Evolutionary conservation across 64 coral and sea anemone genomes (phyloP).

Genomic region (Montipora capricornis): DNA sequence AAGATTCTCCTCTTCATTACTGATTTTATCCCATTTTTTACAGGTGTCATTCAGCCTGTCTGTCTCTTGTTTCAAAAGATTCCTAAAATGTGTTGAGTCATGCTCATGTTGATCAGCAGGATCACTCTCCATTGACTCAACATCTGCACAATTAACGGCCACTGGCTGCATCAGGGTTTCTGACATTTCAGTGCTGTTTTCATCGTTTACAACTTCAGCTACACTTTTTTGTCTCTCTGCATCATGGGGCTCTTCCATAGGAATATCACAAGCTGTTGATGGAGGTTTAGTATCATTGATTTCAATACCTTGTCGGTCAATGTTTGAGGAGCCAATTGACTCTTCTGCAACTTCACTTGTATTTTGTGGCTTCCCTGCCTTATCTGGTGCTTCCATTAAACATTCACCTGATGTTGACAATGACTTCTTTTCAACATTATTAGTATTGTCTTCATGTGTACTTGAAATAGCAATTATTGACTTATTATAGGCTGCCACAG

Average conservation of each 20-base stretch:
- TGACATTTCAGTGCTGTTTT: not conserved
- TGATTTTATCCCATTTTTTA: constrained; percentile 72
- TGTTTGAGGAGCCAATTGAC: not conserved
- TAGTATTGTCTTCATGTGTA: not conserved
- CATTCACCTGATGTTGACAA: not conserved
- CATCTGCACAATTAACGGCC: not conserved
- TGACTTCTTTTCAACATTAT: not conserved
- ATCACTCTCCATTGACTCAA: not conserved
- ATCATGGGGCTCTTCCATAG: not conserved
- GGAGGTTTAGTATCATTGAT: too few species aligned
- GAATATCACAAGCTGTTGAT: not conserved
- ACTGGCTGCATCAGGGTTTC: not conserved
- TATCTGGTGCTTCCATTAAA: not conserved
- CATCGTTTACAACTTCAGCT: not conserved
- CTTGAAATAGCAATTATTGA: not conserved
- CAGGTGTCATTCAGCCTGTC: constrained; percentile 75
- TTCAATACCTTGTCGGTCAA: too few species aligned
- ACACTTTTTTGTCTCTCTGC: not conserved
- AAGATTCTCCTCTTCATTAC: constrained; percentile 36
- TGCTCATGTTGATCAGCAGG: not conserved
- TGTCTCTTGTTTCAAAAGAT: constrained; percentile 77
- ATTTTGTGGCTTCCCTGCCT: not conserved
- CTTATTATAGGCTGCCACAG: constrained; percentile 21
- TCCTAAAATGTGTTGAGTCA: constrained; percentile 73
- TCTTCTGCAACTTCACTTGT: not conserved